A percentile compares a stretch with the other conserved stretches of the same genome.
Conservation (phyloP, 2,797 vertebrate genomes). For the Aphelocoma californica region DNA sequence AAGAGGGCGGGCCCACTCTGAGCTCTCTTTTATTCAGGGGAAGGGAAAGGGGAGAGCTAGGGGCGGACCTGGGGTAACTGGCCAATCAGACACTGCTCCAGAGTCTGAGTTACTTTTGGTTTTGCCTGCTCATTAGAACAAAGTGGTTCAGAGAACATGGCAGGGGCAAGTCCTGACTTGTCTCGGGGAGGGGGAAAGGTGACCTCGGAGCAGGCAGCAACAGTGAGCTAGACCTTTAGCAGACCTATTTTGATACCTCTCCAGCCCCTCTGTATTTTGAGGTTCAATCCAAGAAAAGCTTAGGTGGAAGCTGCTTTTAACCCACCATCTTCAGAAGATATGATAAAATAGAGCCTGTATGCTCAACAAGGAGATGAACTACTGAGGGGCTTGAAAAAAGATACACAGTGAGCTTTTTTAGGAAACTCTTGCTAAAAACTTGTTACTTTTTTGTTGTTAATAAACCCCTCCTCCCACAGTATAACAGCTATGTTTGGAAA, state of each 20-base stretch:
- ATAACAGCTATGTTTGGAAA: not conserved
- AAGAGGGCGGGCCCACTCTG: too few relatives aligned
- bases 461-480: fast-evolving
- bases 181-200: too few relatives aligned
- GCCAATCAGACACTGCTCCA: too few relatives aligned
- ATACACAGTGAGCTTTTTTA: not conserved
- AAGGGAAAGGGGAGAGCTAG: too few relatives aligned
- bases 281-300: not conserved
- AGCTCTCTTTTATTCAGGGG: too few relatives aligned
- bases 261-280: not conserved
- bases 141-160: too few relatives aligned
- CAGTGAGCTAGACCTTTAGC: not conserved
- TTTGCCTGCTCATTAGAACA: too few relatives aligned
- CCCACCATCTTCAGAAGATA: fast-evolving
- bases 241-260: not conserved
- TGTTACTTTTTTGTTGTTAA: not conserved
- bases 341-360: not conserved
- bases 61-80: too few relatives aligned
- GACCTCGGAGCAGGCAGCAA: too few relatives aligned
- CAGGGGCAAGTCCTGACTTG: too few relatives aligned
- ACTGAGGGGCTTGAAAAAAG: not conserved
- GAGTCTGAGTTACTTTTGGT: too few relatives aligned
- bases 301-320: not conserved
- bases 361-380: not conserved
- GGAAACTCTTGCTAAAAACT: not conserved